Conservation (phyloP, 2,797 vertebrate genomes). For the Myotis planiceps region DNA sequence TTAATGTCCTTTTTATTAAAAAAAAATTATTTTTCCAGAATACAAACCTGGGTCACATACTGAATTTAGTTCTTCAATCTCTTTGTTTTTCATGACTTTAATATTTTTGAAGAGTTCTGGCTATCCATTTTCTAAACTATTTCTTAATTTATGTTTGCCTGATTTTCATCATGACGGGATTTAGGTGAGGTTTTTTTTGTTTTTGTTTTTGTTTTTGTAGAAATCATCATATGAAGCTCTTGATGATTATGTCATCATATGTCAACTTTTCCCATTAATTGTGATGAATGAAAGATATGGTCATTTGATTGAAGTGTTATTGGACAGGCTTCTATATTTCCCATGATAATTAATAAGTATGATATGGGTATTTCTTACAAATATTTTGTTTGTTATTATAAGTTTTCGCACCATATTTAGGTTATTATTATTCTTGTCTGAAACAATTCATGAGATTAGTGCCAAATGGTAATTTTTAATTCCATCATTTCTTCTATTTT, state of each 20-base stretch:
- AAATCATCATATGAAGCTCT: background rate
- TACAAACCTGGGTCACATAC: background rate
- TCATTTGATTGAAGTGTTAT: background rate
- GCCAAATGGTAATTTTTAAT: background rate
- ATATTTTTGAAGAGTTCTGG: background rate
- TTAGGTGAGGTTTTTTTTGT: background rate
- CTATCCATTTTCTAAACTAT: background rate
- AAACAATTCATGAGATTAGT: background rate
- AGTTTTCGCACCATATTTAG: background rate
- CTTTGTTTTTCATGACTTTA: background rate
- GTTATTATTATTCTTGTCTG: background rate
- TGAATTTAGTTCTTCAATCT: background rate
- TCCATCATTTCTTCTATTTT: background rate
- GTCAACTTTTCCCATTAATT: background rate
- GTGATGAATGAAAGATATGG: background rate
- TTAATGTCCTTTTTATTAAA: background rate
- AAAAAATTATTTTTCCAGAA: background rate
- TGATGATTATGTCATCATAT: background rate
- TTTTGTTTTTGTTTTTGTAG: background rate
- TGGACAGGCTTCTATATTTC: background rate
- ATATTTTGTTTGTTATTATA: background rate
- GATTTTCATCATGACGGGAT: background rate
- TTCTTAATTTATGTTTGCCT: background rate
- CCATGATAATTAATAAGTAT: background rate
- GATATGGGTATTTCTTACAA: background rate